Evolutionary conservation across 1,140 invertebrate genomes (phyloP), one percentile per base, ranked within the genome.

Genomic region (Hestina assimilis): DNA sequence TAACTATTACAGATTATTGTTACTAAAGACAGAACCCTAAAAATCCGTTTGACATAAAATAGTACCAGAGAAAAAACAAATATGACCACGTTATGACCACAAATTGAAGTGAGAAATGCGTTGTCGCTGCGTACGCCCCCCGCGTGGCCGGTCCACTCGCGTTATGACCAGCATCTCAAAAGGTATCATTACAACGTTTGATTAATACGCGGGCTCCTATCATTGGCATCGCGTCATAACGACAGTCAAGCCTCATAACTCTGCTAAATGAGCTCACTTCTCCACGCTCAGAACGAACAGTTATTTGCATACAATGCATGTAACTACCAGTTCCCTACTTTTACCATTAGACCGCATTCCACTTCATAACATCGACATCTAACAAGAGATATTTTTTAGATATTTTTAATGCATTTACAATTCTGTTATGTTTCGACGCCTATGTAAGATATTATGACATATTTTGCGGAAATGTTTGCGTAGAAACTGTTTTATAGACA

Each of bases 51-150:
- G 52, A 46, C 52, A 54, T 54, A 35, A 54, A 45, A 35, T 54
- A 11, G 20, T 26, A 33, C 42, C 41, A 50, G 47, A 23, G 45
- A 56, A 26, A 35, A 17, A 82, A 80, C 71, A 79, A 77, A 76
- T 58, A 76, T 21, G 60, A 64, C 66, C 40, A 79, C 75, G 75
- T 75, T 58, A 76, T 21, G 60, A 64, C 66, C 40, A 79, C 75
- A 76, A 77, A 76, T 79, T 75, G 69, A 82, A 81, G 77, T 83
- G 79, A 83, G 76, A 83, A 83, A 86, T 81, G 72, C 72, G 70
- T 72, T 76, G 79, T 79, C 74, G 71, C 58, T 31, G 43, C 48
- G 69, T 61, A 57, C 68, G 66, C 76, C 79, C 74, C 75, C 72
- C 73, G 72, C 50, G 69, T 63, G 55, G 69, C 59, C 55, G 59